These are phyloP conservation scores for Pelecanoides urinatrix DNA, from an alignment of 2,113 vertebrate species.

Conservation along the genomic window DNA sequence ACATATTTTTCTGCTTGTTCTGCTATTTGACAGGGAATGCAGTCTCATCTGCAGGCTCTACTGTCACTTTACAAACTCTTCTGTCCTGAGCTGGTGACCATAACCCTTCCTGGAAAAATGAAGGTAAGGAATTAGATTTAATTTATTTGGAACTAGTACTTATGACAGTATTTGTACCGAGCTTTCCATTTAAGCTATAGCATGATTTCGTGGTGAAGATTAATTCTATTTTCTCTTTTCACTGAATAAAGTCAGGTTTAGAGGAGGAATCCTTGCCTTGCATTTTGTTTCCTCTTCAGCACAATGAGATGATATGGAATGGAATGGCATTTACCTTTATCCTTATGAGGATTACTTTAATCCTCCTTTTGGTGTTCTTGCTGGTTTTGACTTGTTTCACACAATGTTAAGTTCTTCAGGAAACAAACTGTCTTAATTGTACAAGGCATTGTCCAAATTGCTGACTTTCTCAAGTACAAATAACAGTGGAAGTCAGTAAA, in stretches of 20 bases:
- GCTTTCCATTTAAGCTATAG: not conserved
- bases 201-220: not conserved
- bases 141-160: not conserved
- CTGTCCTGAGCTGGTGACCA: constrained; percentile 82
- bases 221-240: not conserved
- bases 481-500: not conserved
- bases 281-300: not conserved
- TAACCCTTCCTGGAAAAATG: constrained; percentile 76
- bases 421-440: not conserved
- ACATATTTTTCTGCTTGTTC: not conserved
- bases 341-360: not conserved
- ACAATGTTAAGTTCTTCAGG: not conserved
- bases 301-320: not conserved
- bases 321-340: not conserved
- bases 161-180: not conserved
- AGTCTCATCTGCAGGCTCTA: constrained; percentile 84
- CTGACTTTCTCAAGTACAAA: not conserved
- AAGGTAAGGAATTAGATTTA: constrained; percentile 76
- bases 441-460: not conserved
- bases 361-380: not conserved
- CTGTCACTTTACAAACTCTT: constrained; percentile 89
- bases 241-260: not conserved
- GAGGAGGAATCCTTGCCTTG: not conserved
- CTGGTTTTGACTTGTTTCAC: not conserved
- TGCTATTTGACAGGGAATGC: constrained; percentile 78